Evolutionary conservation across 2,888 invertebrate species (phyloP).

Genomic region (Pherbina coryleti): DNA sequence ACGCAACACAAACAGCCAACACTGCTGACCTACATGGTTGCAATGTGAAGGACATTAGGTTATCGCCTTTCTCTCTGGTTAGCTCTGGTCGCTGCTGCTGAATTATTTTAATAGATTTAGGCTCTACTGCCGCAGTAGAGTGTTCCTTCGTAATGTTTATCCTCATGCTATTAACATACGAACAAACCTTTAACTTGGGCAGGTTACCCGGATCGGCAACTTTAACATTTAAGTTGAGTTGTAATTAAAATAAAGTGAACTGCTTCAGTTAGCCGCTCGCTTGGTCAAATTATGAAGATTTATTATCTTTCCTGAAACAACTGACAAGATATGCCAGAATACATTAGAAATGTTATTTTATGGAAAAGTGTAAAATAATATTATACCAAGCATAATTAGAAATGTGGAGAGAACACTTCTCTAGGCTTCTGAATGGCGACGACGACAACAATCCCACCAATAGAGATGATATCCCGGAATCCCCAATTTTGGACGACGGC

Average conservation of each 20-base stretch:
- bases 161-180: background rate
- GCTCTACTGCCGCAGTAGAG: background rate
- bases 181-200: background rate
- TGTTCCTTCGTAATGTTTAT: background rate
- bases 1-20: background rate
- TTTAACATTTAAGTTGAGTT: background rate
- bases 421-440: too few relatives aligned
- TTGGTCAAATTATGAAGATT: background rate
- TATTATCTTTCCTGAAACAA: background rate
- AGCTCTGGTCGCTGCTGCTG: too few relatives aligned
- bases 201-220: background rate
- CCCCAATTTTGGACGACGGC: too few relatives aligned
- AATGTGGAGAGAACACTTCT: too few relatives aligned
- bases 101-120: background rate
- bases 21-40: background rate
- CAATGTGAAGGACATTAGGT: background rate
- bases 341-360: background rate
- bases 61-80: too few relatives aligned
- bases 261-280: background rate
- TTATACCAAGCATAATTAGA: conserved; percentile 8
- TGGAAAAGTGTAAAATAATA: background rate
- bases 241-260: background rate
- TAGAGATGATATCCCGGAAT: too few relatives aligned
- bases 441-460: too few relatives aligned
- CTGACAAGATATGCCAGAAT: background rate